Percentiles rank a stretch among this genome's conserved stretches.
Conservation (phyloP, 2,113 vertebrate species). For the Petaurus breviceps region DNA sequence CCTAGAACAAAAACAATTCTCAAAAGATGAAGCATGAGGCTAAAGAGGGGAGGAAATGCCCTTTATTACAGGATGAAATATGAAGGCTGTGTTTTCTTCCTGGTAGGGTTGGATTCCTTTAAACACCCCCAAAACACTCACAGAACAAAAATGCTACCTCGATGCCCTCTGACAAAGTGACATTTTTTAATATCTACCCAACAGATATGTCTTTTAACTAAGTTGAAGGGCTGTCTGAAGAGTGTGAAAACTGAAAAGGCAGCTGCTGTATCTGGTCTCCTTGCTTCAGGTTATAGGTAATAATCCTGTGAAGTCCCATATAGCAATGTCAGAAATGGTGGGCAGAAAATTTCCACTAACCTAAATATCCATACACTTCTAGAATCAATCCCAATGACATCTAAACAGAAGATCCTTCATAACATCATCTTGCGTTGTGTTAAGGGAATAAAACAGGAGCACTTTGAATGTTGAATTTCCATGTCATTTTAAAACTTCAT, state of each 20-base stretch:
- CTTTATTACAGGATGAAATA: conserved; percentile 30
- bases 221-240: neutral
- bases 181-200: neutral
- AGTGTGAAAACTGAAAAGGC: neutral
- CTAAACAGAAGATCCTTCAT: conserved; percentile 10
- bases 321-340: rapidly evolving
- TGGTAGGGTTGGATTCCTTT: conserved; percentile 14
- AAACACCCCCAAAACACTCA: conserved; percentile 47
- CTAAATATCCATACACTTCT: conserved; percentile 42
- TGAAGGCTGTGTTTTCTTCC: conserved; percentile 13
- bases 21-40: conserved; percentile 30
- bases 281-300: neutral
- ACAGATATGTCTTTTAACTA: neutral
- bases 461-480: conserved; percentile 5
- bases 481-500: neutral
- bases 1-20: conserved; percentile 40
- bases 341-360: conserved; percentile 5
- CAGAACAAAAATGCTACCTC: conserved; percentile 48
- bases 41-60: neutral
- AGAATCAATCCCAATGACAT: conserved; percentile 44
- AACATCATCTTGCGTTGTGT: neutral
- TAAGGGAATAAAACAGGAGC: neutral
- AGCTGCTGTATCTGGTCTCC: neutral
- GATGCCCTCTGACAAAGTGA: conserved; percentile 31
- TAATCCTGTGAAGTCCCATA: neutral